Evolutionary conservation across 2,113 vertebrate genomes (phyloP).

Genomic region (Notarius lentiginosus): DNA sequence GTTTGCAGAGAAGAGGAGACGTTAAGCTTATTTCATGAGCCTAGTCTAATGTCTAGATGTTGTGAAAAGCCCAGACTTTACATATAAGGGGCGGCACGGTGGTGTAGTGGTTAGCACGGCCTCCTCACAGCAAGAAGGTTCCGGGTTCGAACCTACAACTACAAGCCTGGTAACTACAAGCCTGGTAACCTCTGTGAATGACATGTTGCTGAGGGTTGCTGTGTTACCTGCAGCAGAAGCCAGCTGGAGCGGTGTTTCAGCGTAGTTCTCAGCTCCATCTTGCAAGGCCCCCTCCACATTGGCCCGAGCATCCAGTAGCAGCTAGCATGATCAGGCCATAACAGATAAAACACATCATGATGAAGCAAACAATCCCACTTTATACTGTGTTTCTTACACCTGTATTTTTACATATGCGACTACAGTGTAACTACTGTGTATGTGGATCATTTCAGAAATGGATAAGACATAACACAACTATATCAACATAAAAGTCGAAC

Average conservation of each 20-base stretch:
- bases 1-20: neutral
- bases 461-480: neutral
- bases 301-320: constrained; percentile 74
- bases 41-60: neutral
- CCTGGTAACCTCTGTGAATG: neutral
- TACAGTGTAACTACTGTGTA: neutral
- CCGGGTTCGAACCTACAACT: too few relatives aligned
- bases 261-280: constrained; percentile 73
- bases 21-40: neutral
- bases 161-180: neutral
- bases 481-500: neutral
- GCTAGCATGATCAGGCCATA: constrained; percentile 52
- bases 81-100: neutral
- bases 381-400: neutral
- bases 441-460: neutral
- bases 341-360: neutral
- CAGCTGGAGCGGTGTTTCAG: constrained; percentile 78
- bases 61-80: neutral
- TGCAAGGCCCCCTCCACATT: constrained; percentile 74
- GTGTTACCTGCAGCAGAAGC: constrained; percentile 76
- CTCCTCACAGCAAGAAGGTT: too few relatives aligned
- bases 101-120: too few relatives aligned
- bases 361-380: neutral
- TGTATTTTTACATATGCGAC: neutral
- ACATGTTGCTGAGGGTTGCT: neutral